Base-by-base conservation (phyloP, 2,888 invertebrate species). In the Limnephilus marmoratus region DNA sequence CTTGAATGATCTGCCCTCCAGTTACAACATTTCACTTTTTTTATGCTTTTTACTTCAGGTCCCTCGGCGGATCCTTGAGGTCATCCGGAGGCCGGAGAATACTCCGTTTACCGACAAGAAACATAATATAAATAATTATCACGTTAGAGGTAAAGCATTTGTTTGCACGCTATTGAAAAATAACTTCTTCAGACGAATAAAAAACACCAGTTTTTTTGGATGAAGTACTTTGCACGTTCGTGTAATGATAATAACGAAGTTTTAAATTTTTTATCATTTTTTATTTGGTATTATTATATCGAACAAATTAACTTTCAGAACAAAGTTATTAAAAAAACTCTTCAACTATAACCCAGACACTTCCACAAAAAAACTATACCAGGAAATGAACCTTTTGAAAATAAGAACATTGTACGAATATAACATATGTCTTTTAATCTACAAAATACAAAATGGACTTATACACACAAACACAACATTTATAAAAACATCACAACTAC, bases 1-100 rank as follows among this genome's bases (percentile, higher is more conserved):
- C 88, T 88, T 68, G 88, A 88, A 88, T 11, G 68, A 31, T 68
- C 53, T 87, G 87, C 87, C 31, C 68, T 68, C 88, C 37, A 15
- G 88, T 53, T 86, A 86, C 86, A 88, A 37, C 88, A 68, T 88
- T 88, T 88, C 88, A 68, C 88, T 53, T 88, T 88, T 68, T 88
- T 88, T 80, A 88, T 88, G 18, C 24, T 88, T 88, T 88, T 88
- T 88, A 31, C 68, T 68, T 88, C 18, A 45, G 86, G 86, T 45
- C 45, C n/a, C 86, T 86, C 41, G 86, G 86, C 49, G n/a, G 45
- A 49, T 83, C 34, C 83, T 83, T 83, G 83, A 83, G 83, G 83
- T 83, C 86, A 45, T 13, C 45, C 86, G 49, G n/a, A 86, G 45
- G 45, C 29, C 53, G 68, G 68, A 29, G 37, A 29, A 68, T 68